Base-by-base conservation (phyloP, 2,888 invertebrate genomes). In the Lissocephala sabroskyi region DNA sequence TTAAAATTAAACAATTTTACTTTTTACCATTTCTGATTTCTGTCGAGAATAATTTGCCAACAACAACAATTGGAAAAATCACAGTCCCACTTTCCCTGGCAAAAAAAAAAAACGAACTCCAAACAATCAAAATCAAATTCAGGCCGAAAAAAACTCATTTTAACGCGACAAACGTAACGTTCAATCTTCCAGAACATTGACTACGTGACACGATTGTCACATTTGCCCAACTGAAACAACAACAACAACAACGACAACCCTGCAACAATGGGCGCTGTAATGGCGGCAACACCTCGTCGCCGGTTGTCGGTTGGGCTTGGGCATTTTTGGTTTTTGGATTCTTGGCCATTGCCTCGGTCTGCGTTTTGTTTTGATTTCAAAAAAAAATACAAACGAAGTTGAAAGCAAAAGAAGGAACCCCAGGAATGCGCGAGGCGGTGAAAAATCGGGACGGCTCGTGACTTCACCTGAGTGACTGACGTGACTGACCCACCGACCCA, bases 161-260 rank as follows among this genome's bases (percentile, higher is more conserved):
- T 68, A 70, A 79, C 70, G 71, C 81, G 74, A 79, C 79, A 79
- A 80, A 81, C 80, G 79, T 79, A 80, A 74, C 77, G 79, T 79
- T 81, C 81, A 80, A 80, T 80, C 81, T 80, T 81, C 75, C 75
- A 81, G 80, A 80, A 80, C 80, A 71, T 68, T 68, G 65, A 62
- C 65, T 74, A 80, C 80, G 81, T 80, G 80, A 79, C 75, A 66
- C 71, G 80, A 79, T 77, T 81, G 71, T 65, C 78, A 67, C 76
- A 73, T 74, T 73, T 67, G 65, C 56, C 56, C 57, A 49, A 35
- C 26, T 19, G 44, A 40, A 47, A 35, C 14, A 14, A 23, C 44
- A 41, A 13, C 35, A 44, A 11, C 58, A 44, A 13, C 45, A 53
- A 32, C 47, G 49, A 14, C 28, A 44, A 41, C 32, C 45, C 26